Conservation (phyloP, 2,888 invertebrate species). For the Eupithecia vulgata region DNA sequence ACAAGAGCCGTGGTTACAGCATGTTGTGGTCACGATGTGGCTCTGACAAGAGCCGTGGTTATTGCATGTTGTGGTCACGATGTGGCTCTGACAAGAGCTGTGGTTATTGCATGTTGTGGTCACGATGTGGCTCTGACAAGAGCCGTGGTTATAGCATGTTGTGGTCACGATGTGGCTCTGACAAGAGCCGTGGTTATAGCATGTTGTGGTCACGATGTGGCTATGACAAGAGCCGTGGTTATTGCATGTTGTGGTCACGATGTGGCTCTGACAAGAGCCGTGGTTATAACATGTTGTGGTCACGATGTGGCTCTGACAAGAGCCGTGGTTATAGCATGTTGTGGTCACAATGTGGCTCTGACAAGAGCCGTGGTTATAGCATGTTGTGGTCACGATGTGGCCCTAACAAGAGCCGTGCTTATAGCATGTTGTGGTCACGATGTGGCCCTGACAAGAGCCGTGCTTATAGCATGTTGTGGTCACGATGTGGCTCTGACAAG, state of each 20-base stretch:
- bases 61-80: neutral
- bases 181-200: slow-evolving; percentile 3
- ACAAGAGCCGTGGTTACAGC: slow-evolving; percentile 1
- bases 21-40: neutral
- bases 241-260: neutral
- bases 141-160: slow-evolving; percentile 2
- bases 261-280: slow-evolving; percentile 13
- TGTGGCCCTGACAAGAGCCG: slow-evolving; percentile 10
- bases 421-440: neutral
- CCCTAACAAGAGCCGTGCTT: slow-evolving; percentile 13
- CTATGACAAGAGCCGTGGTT: slow-evolving; percentile 12
- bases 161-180: slow-evolving; percentile 10
- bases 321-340: neutral
- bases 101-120: neutral
- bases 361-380: slow-evolving; percentile 7
- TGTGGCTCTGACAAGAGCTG: slow-evolving; percentile 3
- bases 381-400: neutral
- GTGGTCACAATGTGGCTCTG: slow-evolving; percentile 6
- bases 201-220: neutral
- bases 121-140: slow-evolving; percentile 8
- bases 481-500: slow-evolving; percentile 7
- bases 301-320: slow-evolving; percentile 3
- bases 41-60: slow-evolving; percentile 11
- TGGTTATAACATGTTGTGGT: neutral
- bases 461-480: neutral